phyloP scores from a whole-genome alignment of 2,113 vertebrate genomes.

The Datnioides undecimradiatus region DNA sequence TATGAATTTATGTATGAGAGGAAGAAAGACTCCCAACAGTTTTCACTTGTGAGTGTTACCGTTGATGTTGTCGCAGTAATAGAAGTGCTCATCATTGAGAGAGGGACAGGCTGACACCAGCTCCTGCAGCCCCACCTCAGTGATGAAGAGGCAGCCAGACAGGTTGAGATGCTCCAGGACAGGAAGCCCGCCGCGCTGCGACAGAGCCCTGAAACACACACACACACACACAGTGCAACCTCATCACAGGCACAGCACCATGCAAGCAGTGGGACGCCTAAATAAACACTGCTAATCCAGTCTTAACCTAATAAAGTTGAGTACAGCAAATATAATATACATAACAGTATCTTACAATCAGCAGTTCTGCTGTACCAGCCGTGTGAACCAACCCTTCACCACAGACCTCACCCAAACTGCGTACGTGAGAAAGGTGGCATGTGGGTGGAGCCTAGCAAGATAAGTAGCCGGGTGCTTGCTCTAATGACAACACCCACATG shows the following conservation, averaged over 20 bases:
- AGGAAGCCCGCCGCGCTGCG: constrained; percentile 93
- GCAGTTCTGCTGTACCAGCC: not conserved
- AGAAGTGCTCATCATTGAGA: constrained; percentile 97
- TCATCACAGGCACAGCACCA: not conserved
- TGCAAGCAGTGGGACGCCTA: not conserved
- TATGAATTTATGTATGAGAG: not conserved
- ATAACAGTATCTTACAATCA: not conserved
- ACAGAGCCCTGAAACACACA: constrained; percentile 87
- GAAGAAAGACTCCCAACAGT: not conserved
- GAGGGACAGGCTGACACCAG: constrained; percentile 93
- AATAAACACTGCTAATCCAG: constrained; percentile 2
- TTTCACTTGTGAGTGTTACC: constrained; percentile 86
- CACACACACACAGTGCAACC: constrained; percentile 29
- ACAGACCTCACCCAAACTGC: not conserved
- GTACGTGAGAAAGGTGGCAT: not conserved
- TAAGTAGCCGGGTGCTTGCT: not conserved
- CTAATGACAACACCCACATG: not conserved
- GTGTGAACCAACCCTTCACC: not conserved
- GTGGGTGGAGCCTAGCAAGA: not conserved
- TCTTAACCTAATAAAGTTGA: constrained; percentile 4
- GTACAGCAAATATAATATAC: not conserved
- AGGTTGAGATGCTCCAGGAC: constrained; percentile 95
- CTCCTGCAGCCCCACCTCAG: constrained; percentile 93
- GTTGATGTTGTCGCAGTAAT: constrained; percentile 99
- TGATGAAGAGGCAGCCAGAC: constrained; percentile 95